These are phyloP conservation scores for Sitodiplosis mosellana DNA, from an alignment of 1,140 invertebrate genomes.

Conservation along the genomic window DNA sequence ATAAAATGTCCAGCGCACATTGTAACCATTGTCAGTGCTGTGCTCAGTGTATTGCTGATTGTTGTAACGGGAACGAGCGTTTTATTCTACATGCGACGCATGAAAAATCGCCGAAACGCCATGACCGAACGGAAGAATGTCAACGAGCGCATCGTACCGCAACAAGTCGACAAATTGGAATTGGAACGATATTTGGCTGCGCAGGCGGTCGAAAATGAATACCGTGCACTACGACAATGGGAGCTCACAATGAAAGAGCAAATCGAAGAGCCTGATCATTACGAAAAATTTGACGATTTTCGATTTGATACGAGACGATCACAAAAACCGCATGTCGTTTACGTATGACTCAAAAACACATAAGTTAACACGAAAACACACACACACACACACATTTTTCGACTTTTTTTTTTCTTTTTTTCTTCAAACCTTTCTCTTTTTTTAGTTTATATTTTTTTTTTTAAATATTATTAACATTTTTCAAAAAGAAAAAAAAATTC, in stretches of 20 bases:
- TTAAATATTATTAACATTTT: no score
- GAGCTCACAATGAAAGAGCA: slow-evolving; percentile 21
- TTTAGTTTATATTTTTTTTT: no score
- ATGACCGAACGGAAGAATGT: slow-evolving; percentile 18
- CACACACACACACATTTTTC: no score
- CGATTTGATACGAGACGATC: slow-evolving; percentile 4
- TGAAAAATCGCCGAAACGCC: slow-evolving; percentile 18
- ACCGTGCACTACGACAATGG: slow-evolving; percentile 22
- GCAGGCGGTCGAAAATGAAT: slow-evolving; percentile 22
- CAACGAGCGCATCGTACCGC: slow-evolving; percentile 16
- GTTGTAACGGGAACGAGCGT: slow-evolving; percentile 19
- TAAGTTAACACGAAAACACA: no score
- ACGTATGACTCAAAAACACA: slow-evolving; percentile 23
- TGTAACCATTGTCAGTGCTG: slow-evolving; percentile 23
- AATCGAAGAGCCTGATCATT: slow-evolving; percentile 20
- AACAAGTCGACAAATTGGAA: slow-evolving; percentile 22
- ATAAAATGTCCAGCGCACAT: slow-evolving; percentile 25
- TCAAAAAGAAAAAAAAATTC: no score
- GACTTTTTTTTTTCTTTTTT: no score
- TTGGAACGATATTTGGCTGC: slow-evolving; percentile 23
- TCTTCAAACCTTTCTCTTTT: no score
- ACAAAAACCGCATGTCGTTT: slow-evolving; percentile 20
- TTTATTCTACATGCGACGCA: slow-evolving; percentile 21
- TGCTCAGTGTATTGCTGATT: slow-evolving; percentile 19
- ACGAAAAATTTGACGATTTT: slow-evolving; percentile 25